Base-by-base conservation (phyloP, 2,113 vertebrate genomes). In the Erinaceus europaeus region DNA sequence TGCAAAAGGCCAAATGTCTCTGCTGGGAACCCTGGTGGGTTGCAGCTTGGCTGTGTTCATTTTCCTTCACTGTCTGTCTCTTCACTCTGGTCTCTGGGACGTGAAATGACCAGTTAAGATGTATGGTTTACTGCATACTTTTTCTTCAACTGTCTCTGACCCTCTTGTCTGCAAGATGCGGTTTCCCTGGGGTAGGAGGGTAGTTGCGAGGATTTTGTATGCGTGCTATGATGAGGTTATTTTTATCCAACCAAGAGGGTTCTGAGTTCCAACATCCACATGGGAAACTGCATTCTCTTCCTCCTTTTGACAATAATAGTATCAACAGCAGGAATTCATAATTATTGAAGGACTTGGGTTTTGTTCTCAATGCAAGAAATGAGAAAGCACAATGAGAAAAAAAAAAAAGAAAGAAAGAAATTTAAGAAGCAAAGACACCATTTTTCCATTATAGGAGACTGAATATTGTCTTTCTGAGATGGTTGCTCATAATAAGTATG, bases 91-190 rank as follows among this genome's bases (percentile, higher is more conserved):
- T 77, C 91, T 81, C 52, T 8, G 82, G 53, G 67, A 75, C 84
- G 91, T 73, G 79, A 90, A 62, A 79, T 89, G 84, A 82, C 64
- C 67, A 89, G 79, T 89, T 89, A 93, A 85, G 78, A 93, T 93
- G 90, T 89, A 89, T 85, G 74, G 74, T 89, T 89, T 90, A 61
- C 40, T 86, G 92, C 93, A 91, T 81, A 68, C 77, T 72, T 76
- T 82, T 83, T 38, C 32, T 62, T 62, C 38, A 40, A 78, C 50
- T 86, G 86, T 46, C 27, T 75, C 52, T 20, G 42, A 21, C 44
- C 8, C 20, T 80, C 68, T 80, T 65, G 21, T 90, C 77, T 91
- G 9, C 88, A 84, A 86, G 29, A 64, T 57, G n/a, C 18, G 55
- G 52, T 52, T 85, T 50, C 80, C 25, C 55, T 27, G 32, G 64